Percentiles rank a stretch among this genome's conserved stretches.
phyloP scores from a whole-genome alignment of 2,888 invertebrate genomes.

The Tipula confusa region DNA sequence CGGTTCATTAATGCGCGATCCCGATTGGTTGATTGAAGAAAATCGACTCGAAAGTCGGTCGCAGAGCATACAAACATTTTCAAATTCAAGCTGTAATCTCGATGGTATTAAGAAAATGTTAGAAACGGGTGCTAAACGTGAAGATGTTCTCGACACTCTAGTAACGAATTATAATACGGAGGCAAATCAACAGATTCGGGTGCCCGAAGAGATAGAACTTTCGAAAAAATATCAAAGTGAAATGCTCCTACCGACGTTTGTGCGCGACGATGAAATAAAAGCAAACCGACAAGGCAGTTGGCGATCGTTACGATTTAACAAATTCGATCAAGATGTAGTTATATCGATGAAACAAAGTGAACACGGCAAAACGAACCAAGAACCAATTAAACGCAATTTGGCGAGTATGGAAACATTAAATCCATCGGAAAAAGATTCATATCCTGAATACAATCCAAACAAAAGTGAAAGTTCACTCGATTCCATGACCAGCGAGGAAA shows the following conservation, averaged over 20 bases:
- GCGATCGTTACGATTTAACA: conserved; percentile 45
- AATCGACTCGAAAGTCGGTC: conserved; percentile 49
- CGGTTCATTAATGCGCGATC: conserved; percentile 81
- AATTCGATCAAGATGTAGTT: conserved; percentile 45
- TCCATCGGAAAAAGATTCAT: conserved; percentile 44
- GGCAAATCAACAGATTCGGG: conserved; percentile 49
- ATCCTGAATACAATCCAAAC: neutral
- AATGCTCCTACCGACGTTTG: conserved; percentile 46
- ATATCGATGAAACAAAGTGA: neutral
- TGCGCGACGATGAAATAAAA: neutral
- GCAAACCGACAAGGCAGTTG: conserved; percentile 42
- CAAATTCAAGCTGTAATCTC: conserved; percentile 49
- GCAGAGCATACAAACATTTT: conserved; percentile 49
- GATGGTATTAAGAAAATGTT: conserved; percentile 60
- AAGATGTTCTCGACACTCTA: conserved; percentile 47
- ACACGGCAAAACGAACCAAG: conserved; percentile 38
- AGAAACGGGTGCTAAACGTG: conserved; percentile 58
- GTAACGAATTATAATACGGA: conserved; percentile 50
- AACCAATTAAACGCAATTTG: conserved; percentile 36
- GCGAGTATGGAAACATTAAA: conserved; percentile 49
- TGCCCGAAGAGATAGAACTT: conserved; percentile 41
- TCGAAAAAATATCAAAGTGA: conserved; percentile 48
- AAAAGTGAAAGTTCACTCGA: conserved; percentile 34
- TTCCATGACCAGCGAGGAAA: neutral
- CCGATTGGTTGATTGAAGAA: conserved; percentile 64